phyloP scores from a whole-genome alignment of 2,888 invertebrate species.

The Notocelia uddmanniana region DNA sequence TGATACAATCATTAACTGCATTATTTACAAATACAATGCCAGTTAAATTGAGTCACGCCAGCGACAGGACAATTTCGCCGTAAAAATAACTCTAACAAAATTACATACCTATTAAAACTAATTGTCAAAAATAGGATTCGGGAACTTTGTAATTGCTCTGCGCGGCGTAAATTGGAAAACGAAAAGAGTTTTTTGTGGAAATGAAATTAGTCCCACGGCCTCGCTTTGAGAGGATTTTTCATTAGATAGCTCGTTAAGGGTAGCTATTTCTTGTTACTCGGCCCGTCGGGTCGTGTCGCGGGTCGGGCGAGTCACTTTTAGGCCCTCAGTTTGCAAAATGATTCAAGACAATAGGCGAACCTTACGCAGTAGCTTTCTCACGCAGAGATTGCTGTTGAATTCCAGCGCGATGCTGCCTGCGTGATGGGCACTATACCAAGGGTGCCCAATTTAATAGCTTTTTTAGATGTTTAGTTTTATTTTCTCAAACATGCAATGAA shows the following conservation, averaged over 20 bases:
- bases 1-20: neutral
- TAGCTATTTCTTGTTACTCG: conserved; percentile 27
- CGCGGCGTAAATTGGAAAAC: conserved; percentile 43
- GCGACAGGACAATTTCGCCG: conserved; percentile 12
- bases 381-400: too few species aligned
- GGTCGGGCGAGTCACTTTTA: neutral
- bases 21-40: neutral
- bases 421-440: too few species aligned
- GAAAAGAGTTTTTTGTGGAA: conserved; percentile 49
- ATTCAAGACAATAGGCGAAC: neutral
- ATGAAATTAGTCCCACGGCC: conserved; percentile 35
- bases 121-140: conserved; percentile 44
- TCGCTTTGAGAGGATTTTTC: conserved; percentile 42
- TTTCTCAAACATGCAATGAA: too few species aligned
- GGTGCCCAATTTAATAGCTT: too few species aligned
- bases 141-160: conserved; percentile 53
- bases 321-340: neutral
- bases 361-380: too few species aligned
- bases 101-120: conserved; percentile 44
- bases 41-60: conserved; percentile 11
- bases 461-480: too few species aligned
- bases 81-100: conserved; percentile 41
- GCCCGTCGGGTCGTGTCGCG: neutral
- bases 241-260: conserved; percentile 44
- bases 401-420: too few species aligned